Conservation (phyloP, 2,113 vertebrate genomes). For the Hassar affinis region DNA sequence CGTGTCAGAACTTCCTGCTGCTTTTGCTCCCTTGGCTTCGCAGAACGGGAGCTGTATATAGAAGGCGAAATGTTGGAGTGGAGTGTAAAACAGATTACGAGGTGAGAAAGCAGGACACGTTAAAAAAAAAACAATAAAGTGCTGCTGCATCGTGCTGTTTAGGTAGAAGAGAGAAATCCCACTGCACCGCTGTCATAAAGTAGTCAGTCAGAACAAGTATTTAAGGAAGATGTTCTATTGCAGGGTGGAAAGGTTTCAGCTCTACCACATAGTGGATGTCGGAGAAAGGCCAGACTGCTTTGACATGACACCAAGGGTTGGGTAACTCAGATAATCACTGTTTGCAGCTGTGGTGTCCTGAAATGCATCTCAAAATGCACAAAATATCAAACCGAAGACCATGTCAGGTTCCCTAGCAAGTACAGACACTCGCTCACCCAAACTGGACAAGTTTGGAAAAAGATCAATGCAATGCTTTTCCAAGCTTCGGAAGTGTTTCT, state of each 20-base stretch:
- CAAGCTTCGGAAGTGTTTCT: neutral
- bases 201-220: too few species aligned
- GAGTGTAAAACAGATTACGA: neutral
- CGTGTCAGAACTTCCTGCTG: slow-evolving; percentile 63
- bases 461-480: neutral
- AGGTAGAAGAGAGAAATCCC: neutral
- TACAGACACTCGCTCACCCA: neutral
- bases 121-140: too few species aligned
- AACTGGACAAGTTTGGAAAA: neutral
- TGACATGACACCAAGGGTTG: neutral
- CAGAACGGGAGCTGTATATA: neutral
- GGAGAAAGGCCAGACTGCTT: neutral
- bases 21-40: slow-evolving; percentile 55
- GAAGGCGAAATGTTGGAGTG: neutral
- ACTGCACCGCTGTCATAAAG: neutral
- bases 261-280: neutral
- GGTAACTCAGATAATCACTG: neutral
- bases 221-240: neutral
- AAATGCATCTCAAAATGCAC: neutral
- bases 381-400: neutral
- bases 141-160: too few species aligned
- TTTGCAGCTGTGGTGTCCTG: neutral
- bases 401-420: neutral
- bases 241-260: neutral
- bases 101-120: neutral